These are phyloP conservation scores for Dipus sagitta DNA, from an alignment of 2,797 vertebrate genomes.

Conservation along the genomic window DNA sequence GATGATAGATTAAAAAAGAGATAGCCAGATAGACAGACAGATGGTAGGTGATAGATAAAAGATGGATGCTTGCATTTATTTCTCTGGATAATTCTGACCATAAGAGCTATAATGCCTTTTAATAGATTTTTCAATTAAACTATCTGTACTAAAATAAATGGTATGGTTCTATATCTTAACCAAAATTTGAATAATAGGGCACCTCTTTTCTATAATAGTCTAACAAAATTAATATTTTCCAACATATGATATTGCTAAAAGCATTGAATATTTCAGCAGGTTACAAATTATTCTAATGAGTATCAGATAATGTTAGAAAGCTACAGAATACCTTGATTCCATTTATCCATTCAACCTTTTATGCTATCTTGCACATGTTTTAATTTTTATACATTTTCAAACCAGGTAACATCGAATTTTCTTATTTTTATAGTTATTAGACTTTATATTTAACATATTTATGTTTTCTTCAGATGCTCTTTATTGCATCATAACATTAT, in stretches of 20 bases:
- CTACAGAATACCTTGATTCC: neutral
- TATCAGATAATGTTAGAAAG: neutral
- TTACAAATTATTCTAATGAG: neutral
- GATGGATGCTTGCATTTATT: neutral
- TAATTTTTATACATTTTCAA: slow-evolving; percentile 40
- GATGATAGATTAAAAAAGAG: too few species aligned
- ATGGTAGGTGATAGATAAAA: neutral
- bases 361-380: neutral
- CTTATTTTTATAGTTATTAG: neutral
- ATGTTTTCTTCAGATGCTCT: slow-evolving; percentile 11
- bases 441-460: neutral
- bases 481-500: neutral
- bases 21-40: neutral
- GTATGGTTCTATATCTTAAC: neutral
- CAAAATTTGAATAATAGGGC: neutral
- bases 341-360: neutral
- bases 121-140: slow-evolving; percentile 9
- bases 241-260: neutral
- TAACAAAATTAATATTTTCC: slow-evolving; percentile 13
- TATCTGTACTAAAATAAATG: neutral
- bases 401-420: neutral
- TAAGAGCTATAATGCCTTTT: neutral
- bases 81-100: neutral
- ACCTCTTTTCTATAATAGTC: neutral
- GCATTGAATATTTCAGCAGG: slow-evolving; percentile 22